phyloP scores from a whole-genome alignment of 2,888 invertebrate species.

The Eristalis arbustorum region DNA sequence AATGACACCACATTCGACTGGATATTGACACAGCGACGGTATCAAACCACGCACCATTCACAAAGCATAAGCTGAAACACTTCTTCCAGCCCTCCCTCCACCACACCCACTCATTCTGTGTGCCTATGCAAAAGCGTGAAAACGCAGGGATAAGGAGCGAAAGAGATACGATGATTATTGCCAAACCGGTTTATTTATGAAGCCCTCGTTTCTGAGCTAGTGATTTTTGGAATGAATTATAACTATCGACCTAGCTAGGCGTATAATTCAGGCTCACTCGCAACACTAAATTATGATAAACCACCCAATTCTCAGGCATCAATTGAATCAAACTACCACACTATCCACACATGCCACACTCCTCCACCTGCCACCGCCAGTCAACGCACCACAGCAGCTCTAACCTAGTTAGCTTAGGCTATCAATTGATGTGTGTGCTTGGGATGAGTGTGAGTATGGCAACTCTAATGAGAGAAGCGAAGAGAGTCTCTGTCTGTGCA shows the following conservation, averaged over 20 bases:
- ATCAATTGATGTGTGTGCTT: background rate
- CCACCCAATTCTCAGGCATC: constrained; percentile 34
- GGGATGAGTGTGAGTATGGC: background rate
- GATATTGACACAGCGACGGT: background rate
- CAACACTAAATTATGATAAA: constrained; percentile 42
- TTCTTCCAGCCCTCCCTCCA: too few relatives aligned
- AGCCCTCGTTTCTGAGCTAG: background rate
- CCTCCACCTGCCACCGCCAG: background rate
- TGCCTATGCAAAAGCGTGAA: background rate
- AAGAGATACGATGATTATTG: background rate
- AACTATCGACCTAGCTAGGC: background rate
- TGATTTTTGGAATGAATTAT: background rate
- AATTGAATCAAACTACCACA: constrained; percentile 38
- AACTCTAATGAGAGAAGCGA: background rate
- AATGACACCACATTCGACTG: background rate
- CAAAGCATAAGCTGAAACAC: background rate
- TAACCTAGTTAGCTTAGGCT: background rate
- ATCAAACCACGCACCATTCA: background rate
- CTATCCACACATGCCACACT: background rate
- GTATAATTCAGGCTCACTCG: constrained; percentile 12
- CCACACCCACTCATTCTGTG: background rate
- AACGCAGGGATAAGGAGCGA: background rate
- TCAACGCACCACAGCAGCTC: background rate
- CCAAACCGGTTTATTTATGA: background rate
- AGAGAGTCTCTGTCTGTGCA: constrained; percentile 10